Percentiles rank a stretch among this genome's conserved stretches.
These are phyloP conservation scores for Pipistrellus pygmaeus DNA, from an alignment of 2,797 vertebrate species.

Conservation along the genomic window DNA sequence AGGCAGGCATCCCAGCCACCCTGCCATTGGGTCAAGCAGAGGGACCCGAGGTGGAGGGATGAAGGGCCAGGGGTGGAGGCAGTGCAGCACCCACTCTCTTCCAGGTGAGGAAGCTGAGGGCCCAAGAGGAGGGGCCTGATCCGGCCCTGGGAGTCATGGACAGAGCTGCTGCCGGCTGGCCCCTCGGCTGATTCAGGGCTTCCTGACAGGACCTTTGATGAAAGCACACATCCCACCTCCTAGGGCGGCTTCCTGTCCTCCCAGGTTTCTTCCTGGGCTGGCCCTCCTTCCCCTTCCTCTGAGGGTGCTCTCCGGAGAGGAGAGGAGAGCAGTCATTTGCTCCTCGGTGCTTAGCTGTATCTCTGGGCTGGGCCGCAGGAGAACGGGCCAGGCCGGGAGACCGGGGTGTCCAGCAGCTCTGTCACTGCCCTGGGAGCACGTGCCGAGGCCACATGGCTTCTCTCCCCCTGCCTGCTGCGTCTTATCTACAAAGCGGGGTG, in stretches of 20 bases:
- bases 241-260: background rate
- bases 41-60: background rate
- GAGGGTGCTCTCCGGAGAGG: background rate
- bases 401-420: background rate
- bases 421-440: background rate
- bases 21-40: background rate
- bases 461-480: background rate
- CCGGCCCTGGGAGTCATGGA: background rate
- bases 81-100: background rate
- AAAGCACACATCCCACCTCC: background rate
- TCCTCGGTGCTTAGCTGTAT: background rate
- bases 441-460: background rate
- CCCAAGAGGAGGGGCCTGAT: background rate
- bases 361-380: background rate
- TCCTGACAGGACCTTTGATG: background rate
- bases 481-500: background rate
- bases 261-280: background rate
- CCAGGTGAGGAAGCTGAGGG: background rate
- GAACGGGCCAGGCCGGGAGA: background rate
- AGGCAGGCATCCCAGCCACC: background rate
- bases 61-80: background rate
- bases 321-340: background rate
- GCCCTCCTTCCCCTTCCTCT: background rate
- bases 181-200: background rate
- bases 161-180: background rate